Conservation (phyloP, 2,888 invertebrate genomes). For the Tipula confusa region DNA sequence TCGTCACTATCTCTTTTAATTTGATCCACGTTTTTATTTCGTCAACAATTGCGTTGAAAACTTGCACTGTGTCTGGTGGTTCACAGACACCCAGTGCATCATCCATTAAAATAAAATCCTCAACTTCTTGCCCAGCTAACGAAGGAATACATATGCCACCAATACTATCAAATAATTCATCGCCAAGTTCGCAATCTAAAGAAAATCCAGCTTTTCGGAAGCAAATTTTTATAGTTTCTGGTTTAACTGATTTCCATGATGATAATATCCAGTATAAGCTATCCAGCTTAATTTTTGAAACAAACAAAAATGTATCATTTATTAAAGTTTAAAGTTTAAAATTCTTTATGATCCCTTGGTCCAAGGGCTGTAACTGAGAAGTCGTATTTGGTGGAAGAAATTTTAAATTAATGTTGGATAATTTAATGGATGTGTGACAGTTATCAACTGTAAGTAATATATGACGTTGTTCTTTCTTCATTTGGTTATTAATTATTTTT, state of each 20-base stretch:
- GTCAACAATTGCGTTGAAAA: not conserved
- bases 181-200: not conserved
- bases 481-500: not conserved
- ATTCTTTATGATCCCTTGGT: not conserved
- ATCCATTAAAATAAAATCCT: not conserved
- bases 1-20: too few species aligned
- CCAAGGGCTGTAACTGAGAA: not conserved
- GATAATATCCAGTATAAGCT: not conserved
- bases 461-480: not conserved
- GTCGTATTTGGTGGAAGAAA: not conserved
- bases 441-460: not conserved
- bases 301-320: not conserved
- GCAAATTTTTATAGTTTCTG: not conserved
- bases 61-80: not conserved
- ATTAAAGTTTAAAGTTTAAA: not conserved
- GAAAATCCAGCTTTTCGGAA: not conserved
- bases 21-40: too few species aligned
- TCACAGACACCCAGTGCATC: not conserved
- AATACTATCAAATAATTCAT: not conserved
- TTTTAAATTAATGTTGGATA: not conserved
- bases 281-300: not conserved
- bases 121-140: not conserved
- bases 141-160: not conserved
- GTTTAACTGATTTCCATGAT: not conserved
- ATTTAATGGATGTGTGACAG: not conserved